Evolutionary conservation across 2,797 vertebrate genomes (phyloP).

Genomic region (Urocyon cinereoargenteus): DNA sequence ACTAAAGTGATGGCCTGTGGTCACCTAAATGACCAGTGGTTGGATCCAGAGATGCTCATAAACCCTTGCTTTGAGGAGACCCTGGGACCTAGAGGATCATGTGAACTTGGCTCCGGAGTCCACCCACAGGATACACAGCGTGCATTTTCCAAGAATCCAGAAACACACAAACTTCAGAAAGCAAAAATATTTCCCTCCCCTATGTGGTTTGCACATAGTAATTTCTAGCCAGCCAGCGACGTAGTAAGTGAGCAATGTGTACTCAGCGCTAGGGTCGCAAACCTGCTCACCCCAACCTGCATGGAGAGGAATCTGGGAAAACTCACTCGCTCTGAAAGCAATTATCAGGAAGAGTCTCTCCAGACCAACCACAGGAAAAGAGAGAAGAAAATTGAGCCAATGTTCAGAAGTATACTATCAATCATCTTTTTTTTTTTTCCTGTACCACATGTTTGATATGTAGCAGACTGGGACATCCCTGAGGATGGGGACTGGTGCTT

Average conservation of each 20-base stretch:
- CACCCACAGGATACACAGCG: not conserved
- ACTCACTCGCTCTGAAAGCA: not conserved
- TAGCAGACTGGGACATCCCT: not conserved
- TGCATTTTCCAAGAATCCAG: not conserved
- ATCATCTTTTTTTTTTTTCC: not conserved
- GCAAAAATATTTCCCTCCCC: not conserved
- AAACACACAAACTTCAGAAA: not conserved
- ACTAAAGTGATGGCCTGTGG: not conserved
- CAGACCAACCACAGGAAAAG: not conserved
- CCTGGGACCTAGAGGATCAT: not conserved
- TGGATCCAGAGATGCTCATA: not conserved
- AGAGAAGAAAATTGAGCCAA: not conserved
- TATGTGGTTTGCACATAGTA: not conserved
- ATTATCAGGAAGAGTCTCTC: not conserved
- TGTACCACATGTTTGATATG: too few species aligned
- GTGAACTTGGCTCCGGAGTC: not conserved
- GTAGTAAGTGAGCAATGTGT: not conserved
- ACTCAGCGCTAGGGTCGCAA: not conserved
- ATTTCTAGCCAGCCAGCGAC: not conserved
- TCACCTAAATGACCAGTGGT: slow-evolving; percentile 32
- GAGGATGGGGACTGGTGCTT: not conserved
- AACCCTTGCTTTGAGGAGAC: slow-evolving; percentile 10
- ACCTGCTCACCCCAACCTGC: not conserved
- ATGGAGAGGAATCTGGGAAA: not conserved
- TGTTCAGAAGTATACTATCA: not conserved